A percentile compares a stretch with the other conserved stretches of the same genome.
Evolutionary conservation across 2,113 vertebrate species (phyloP).

Genomic region (Embiotoca jacksoni): DNA sequence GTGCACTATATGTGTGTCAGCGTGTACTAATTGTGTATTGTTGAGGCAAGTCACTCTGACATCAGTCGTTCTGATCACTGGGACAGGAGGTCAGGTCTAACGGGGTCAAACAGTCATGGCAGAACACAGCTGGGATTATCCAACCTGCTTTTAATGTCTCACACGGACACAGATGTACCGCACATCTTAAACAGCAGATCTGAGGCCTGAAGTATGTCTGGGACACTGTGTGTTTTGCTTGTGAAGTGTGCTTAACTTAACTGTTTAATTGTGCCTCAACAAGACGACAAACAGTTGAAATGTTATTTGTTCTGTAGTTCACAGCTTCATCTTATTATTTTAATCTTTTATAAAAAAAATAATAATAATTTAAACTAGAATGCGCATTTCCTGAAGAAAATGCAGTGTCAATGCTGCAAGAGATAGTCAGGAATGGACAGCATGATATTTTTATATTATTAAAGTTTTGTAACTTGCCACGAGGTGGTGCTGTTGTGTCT

Average conservation of each 20-base stretch:
- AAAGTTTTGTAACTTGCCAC: no score
- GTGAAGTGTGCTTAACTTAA: neutral
- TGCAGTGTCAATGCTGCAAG: no score
- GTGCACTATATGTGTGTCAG: neutral
- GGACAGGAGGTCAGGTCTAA: slow-evolving; percentile 24
- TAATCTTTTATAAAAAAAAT: no score
- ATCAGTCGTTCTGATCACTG: slow-evolving; percentile 34
- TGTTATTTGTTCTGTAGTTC: no score
- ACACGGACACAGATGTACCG: slow-evolving; percentile 20
- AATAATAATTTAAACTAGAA: no score
- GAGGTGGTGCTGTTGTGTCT: no score
- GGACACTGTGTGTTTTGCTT: neutral
- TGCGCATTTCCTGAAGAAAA: no score
- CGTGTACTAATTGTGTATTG: no score
- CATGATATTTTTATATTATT: no score
- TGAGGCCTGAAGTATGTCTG: neutral
- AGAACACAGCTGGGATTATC: slow-evolving; percentile 53
- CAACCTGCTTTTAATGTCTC: slow-evolving; percentile 12
- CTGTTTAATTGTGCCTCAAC: neutral
- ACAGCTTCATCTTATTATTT: no score
- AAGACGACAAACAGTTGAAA: no score
- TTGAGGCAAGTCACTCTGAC: neutral
- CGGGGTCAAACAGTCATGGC: slow-evolving; percentile 25
- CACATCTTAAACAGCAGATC: slow-evolving; percentile 26
- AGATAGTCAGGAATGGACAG: no score